Evolutionary conservation across 2,797 vertebrate species (phyloP), one percentile per base, ranked within the genome.

Genomic region (Catamblyrhynchus diadema): DNA sequence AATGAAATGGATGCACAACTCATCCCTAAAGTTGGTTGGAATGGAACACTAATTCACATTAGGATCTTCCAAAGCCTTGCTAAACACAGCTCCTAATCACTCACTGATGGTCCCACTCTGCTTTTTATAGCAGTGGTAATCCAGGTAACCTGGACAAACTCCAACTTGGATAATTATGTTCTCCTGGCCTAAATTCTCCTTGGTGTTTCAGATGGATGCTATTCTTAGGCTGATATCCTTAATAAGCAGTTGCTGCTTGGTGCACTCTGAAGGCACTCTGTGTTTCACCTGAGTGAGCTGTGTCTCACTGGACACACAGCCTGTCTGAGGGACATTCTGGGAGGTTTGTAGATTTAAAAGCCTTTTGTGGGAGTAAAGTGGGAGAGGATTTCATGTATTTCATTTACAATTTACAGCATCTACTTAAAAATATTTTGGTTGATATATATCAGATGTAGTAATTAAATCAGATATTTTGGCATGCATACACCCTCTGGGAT

Each of bases 81-180:
- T 94, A 79, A 94, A 62, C 80, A 22, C 41, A 59, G 69, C 21
- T 69, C 41, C 66, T 93, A 91, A 95, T 91, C 80, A 19, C 69
- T 74, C 79, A 12, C 56, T 59, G 50, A 48, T 84, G 81, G 90
- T 75, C 59, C 90, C 57, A 27, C 28, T 65, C 70, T 70, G 80
- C 90, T 96, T 95, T 95, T 95, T 90, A 92, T 96, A 94, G 95
- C 88, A 62, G 44, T 37, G 56, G 72, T 96, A 96, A 96, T 96
- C 95, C 96, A 95, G 91, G 95, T 95, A 93, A 93, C 92, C 80
- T 96, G 96, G 94, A 81, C 90, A 59, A 81, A 28, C 71, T 93
- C 96, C 95, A 96, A 47, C 47, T 47, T 79, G 92, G 62, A 51
- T 96, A 95, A 95, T 96, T 88, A 90, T 1, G 22, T 69, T 84